Evolutionary conservation across 2,113 vertebrate species (phyloP), one percentile per base, ranked within the genome.

Genomic region (Malaclemys terrapin): DNA sequence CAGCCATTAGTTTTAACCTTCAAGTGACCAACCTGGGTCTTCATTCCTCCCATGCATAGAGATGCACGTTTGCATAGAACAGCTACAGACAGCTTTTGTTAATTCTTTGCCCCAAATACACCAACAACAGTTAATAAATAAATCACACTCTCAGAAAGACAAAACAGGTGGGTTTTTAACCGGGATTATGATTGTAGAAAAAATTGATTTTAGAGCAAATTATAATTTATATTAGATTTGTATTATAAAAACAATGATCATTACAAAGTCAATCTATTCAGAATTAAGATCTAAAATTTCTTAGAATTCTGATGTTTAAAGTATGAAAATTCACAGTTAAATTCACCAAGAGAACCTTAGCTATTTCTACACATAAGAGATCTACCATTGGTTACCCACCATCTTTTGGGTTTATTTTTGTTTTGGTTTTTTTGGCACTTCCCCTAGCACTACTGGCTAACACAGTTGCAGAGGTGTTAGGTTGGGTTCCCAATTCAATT

Each of bases 391-490:
- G 86, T 65, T 95, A 95, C 85, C 89, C 89, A 91, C 65, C 1
- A 1, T 56, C 91, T 54, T 85, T 90, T 95, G 91, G 87, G 96
- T 83, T 79, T 49, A 29, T 89, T 56, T 47, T 52, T 27, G 53
- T 38, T 78, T 22, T 3, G 5, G 27, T 59, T 14, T 62, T 62
- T 62, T 69, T 69, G 14, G 16, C 62, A 69, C 35, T n/a, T 10
- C 12, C 82, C 83, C 76, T 2, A 1, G 93, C 93, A 91, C 87
- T 93, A 94, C 20, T 95, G 95, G 96, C 95, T 80, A 79, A 27
- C 56, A 94, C 91, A 95, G 80, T 12, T 38, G 87, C 59, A 85
- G 85, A 93, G 94, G 93, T 94, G 93, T 89, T 86, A 80, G 16
- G 16, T 19, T 16, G 62, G 62, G 35, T 69, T n/a, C 62, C 35